phyloP scores from a whole-genome alignment of 2,113 vertebrate species.

The Neotragus pygmaeus region DNA sequence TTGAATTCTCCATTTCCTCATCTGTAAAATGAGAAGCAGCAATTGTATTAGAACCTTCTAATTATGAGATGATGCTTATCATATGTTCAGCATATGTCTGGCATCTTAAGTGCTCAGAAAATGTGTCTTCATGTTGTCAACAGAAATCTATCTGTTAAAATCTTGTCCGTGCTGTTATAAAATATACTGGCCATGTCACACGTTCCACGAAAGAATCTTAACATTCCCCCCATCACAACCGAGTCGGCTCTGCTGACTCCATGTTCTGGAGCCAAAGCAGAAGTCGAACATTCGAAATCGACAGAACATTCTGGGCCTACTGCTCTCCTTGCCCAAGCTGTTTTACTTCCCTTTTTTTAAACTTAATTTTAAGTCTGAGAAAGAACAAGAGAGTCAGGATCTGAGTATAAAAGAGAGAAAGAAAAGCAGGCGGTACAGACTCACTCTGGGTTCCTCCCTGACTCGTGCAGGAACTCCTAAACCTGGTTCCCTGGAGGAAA shows the following conservation, averaged over 20 bases:
- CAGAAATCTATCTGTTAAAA: not conserved
- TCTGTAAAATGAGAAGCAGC: not conserved
- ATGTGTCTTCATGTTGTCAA: not conserved
- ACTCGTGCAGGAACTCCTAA: not conserved
- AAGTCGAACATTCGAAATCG: not conserved
- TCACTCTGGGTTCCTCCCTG: not conserved
- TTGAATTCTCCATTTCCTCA: not conserved
- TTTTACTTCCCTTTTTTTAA: not conserved
- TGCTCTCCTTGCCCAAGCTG: not conserved
- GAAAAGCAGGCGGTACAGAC: not conserved
- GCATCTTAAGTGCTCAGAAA: not conserved
- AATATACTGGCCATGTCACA: not conserved
- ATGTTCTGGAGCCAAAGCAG: not conserved
- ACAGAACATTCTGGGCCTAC: not conserved
- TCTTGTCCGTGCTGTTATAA: not conserved
- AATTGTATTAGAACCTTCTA: not conserved
- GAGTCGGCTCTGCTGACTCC: not conserved
- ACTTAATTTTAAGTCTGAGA: not conserved
- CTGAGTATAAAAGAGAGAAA: not conserved
- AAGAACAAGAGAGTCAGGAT: not conserved
- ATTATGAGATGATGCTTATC: not conserved
- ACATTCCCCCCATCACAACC: not conserved
- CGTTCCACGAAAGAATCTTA: not conserved
- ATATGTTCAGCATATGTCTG: not conserved
- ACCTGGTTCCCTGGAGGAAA: not conserved